Conservation (phyloP, 1,140 invertebrate genomes). For the Globodera ellingtonae region DNA sequence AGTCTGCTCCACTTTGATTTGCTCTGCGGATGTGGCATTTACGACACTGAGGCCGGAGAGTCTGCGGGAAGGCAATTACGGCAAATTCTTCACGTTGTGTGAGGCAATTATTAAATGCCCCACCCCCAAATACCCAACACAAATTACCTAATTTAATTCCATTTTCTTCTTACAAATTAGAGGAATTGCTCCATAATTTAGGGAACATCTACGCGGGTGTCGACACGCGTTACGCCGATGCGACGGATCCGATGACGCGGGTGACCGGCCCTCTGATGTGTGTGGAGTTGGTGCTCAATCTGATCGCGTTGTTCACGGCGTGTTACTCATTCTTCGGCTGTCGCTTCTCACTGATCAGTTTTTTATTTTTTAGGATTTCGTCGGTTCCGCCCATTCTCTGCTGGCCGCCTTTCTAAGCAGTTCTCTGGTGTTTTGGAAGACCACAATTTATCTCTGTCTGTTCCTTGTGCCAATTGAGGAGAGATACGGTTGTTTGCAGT, state of each 20-base stretch:
- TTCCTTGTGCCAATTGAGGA: slow-evolving; percentile 45
- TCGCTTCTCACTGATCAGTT: not conserved
- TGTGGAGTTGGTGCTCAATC: slow-evolving; percentile 56
- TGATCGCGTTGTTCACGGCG: slow-evolving; percentile 51
- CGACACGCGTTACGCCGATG: slow-evolving; percentile 56
- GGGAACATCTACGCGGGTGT: slow-evolving; percentile 61
- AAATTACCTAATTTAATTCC: slow-evolving; percentile 7
- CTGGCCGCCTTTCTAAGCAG: slow-evolving; percentile 52
- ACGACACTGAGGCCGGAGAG: slow-evolving; percentile 59
- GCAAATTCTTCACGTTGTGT: not conserved
- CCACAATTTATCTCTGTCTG: slow-evolving; percentile 52
- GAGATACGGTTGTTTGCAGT: not conserved
- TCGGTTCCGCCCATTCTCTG: slow-evolving; percentile 50
- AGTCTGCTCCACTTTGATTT: slow-evolving; percentile 49
- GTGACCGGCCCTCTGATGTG: slow-evolving; percentile 60
- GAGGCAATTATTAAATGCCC: slow-evolving; percentile 39
- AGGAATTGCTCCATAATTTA: slow-evolving; percentile 14
- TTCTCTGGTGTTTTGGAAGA: slow-evolving; percentile 61
- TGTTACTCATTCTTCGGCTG: not conserved
- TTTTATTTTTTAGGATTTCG: slow-evolving; percentile 25
- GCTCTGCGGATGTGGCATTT: slow-evolving; percentile 55
- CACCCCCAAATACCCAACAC: not conserved
- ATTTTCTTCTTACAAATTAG: not conserved
- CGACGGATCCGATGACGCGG: slow-evolving; percentile 56
- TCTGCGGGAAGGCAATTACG: slow-evolving; percentile 43